Percentiles rank a stretch among this genome's conserved stretches.
Evolutionary conservation across 2,797 vertebrate genomes (phyloP).

Genomic region (Cynopterus sphinx): DNA sequence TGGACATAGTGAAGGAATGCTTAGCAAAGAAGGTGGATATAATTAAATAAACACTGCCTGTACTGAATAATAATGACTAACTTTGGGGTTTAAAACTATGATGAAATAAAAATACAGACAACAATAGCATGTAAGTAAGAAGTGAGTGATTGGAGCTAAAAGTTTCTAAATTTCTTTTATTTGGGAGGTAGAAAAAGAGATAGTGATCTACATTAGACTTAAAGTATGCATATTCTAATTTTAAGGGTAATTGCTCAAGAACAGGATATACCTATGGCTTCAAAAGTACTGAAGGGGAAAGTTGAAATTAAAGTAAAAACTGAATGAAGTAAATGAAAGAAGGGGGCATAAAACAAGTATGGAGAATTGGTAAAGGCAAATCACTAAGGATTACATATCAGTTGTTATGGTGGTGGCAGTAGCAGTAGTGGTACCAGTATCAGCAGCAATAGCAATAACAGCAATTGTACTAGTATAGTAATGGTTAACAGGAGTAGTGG

Average conservation of each 20-base stretch:
- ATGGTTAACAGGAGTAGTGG: not conserved
- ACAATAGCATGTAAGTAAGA: not conserved
- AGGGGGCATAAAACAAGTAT: not conserved
- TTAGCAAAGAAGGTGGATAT: not conserved
- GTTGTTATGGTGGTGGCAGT: fast-evolving
- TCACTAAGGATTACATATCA: not conserved
- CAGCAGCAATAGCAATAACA: not conserved
- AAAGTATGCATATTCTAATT: not conserved
- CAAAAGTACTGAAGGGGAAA: not conserved
- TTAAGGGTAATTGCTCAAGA: not conserved
- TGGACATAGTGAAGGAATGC: not conserved
- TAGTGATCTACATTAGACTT: not conserved
- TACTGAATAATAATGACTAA: not conserved
- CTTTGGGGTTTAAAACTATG: not conserved
- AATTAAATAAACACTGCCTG: not conserved
- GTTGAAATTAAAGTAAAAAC: conserved; percentile 10
- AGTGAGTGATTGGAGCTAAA: not conserved
- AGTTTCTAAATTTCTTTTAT: not conserved
- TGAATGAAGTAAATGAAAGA: not conserved
- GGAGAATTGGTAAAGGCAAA: not conserved
- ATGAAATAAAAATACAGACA: not conserved
- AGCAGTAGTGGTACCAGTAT: not conserved
- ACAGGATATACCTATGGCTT: not conserved
- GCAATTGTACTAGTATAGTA: not conserved
- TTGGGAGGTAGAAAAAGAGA: not conserved